Conservation (phyloP, 2,888 invertebrate species). For the Cephus spinipes region DNA sequence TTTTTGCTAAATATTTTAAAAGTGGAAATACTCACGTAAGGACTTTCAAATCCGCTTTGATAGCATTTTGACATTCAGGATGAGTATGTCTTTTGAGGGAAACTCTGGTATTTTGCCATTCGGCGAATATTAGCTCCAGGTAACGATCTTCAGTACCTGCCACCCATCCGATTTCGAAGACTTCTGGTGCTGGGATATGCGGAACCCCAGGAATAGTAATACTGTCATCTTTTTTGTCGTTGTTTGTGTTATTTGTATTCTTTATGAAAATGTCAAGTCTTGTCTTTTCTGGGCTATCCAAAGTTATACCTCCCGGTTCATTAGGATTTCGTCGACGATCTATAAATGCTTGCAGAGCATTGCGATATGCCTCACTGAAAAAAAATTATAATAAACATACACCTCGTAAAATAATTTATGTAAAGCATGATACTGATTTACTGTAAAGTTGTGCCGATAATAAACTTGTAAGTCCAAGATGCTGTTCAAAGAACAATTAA, state of each 20-base stretch:
- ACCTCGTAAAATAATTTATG: neutral
- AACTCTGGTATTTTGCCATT: conserved; percentile 55
- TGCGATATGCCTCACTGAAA: conserved; percentile 54
- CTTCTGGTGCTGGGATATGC: conserved; percentile 43
- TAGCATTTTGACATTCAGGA: conserved; percentile 46
- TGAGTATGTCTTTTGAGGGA: conserved; percentile 50
- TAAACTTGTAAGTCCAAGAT: neutral
- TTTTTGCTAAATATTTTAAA: neutral
- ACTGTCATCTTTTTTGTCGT: conserved; percentile 23
- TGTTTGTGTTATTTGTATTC: conserved; percentile 37
- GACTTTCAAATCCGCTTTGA: conserved; percentile 51
- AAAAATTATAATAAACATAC: conserved; percentile 11
- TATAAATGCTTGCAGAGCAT: conserved; percentile 53
- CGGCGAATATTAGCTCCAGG: conserved; percentile 52
- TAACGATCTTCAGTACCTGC: conserved; percentile 56
- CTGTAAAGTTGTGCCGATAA: neutral
- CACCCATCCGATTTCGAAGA: conserved; percentile 55
- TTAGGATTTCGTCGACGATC: conserved; percentile 44
- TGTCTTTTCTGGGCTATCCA: conserved; percentile 41
- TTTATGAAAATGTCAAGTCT: conserved; percentile 35
- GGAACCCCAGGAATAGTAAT: conserved; percentile 43
- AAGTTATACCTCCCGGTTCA: conserved; percentile 23
- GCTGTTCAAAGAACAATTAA: neutral
- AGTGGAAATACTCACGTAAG: conserved; percentile 40
- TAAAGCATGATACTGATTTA: neutral